These are phyloP conservation scores for Aspidiotus rigidus DNA, from an alignment of 2,888 invertebrate species.

Conservation along the genomic window DNA sequence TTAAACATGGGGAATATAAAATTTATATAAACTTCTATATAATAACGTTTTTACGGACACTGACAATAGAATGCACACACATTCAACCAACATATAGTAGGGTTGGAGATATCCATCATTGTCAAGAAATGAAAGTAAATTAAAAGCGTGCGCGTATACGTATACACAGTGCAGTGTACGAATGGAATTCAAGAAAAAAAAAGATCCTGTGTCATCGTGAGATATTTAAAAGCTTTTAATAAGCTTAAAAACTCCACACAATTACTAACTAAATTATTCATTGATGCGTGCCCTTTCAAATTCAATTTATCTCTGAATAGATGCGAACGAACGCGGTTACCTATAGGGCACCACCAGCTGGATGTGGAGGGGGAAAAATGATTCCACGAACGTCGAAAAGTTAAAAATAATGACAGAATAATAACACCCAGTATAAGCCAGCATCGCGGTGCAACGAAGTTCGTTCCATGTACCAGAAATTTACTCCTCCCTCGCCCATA, in stretches of 20 bases:
- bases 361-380: too few species aligned
- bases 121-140: not conserved
- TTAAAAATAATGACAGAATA: too few species aligned
- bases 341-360: not conserved
- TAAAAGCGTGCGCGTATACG: not conserved
- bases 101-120: constrained; percentile 2
- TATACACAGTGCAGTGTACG: not conserved
- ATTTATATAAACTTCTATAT: too few species aligned
- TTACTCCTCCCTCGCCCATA: too few species aligned
- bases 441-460: too few species aligned
- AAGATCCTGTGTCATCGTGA: constrained; percentile 2
- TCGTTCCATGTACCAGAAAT: too few species aligned
- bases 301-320: not conserved
- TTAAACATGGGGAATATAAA: too few species aligned
- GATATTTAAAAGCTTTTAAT: not conserved
- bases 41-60: not conserved
- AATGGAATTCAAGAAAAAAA: not conserved
- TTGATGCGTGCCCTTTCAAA: constrained; percentile 4
- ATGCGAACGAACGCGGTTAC: not conserved
- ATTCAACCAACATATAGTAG: not conserved
- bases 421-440: too few species aligned
- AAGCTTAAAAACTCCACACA: constrained; percentile 2
- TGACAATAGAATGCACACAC: not conserved
- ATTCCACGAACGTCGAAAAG: too few species aligned
- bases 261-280: constrained; percentile 1